phyloP scores from a whole-genome alignment of 2,113 vertebrate genomes.

The Mus pahari region DNA sequence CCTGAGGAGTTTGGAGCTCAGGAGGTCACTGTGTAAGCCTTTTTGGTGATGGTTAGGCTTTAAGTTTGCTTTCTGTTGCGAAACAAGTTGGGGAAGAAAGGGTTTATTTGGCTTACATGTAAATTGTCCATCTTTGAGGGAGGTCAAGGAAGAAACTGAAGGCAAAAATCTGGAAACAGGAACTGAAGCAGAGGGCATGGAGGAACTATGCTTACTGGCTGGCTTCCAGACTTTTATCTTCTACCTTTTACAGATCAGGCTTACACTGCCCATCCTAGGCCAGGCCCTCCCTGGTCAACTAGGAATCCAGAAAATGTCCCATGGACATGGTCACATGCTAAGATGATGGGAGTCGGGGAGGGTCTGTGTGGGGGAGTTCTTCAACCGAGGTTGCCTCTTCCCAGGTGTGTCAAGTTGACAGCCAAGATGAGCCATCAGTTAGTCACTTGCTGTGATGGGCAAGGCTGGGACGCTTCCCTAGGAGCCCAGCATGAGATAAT shows the following conservation, averaged over 20 bases:
- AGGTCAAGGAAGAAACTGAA: not conserved
- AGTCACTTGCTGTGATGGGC: not conserved
- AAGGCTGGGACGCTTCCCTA: not conserved
- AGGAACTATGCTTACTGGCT: not conserved
- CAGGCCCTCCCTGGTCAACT: not conserved
- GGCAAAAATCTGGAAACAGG: not conserved
- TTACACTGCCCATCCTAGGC: not conserved
- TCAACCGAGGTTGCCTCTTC: not conserved
- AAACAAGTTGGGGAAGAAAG: not conserved
- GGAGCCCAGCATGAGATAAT: not conserved
- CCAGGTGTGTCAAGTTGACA: not conserved
- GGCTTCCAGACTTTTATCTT: not conserved
- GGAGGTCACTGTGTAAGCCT: slow-evolving; percentile 12
- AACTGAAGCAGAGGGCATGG: not conserved
- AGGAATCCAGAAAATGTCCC: not conserved
- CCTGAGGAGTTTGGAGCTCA: slow-evolving; percentile 17
- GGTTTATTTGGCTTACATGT: not conserved
- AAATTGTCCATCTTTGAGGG: not conserved
- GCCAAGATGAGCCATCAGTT: not conserved
- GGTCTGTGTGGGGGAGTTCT: too few species aligned
- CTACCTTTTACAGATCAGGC: not conserved
- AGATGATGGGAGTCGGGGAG: too few species aligned
- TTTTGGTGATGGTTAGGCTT: not conserved
- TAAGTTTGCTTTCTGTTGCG: not conserved
- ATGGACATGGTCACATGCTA: not conserved